Base-by-base conservation (phyloP, 2,888 invertebrate species). In the Cataglyphis livida region DNA sequence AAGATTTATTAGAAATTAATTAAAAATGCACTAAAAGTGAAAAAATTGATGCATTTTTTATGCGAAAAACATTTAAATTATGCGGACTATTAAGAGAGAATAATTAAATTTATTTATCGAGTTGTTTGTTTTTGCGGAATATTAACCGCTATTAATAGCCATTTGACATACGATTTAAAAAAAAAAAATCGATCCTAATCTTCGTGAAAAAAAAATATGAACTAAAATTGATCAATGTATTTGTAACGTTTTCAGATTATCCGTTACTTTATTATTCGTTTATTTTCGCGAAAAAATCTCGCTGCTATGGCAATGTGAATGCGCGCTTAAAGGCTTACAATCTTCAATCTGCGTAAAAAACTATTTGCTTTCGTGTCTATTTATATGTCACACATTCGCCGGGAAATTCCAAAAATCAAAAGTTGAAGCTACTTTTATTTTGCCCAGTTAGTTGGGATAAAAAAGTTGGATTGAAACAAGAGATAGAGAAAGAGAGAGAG, bases 241-340 rank as follows among this genome's bases (percentile, higher is more conserved):
- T 70, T 57, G 32, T 32, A 57, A 57, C 25, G 59, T 78, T 35
- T 68, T 70, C 25, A 70, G 35, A 70, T 79, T 25, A 59, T 18
- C 2, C 59, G 68, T 78, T 78, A 70, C 32, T 70, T 79, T 70
- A 61, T 71, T 32, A 70, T 70, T 59, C 70, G 59, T 78, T 78
- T 70, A 70, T 44, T 41, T 61, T 70, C 9, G 18, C 21, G 18
- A 41, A 44, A 66, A 70, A 44, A 44, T 70, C 28, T 66, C 78
- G 32, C 32, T 41, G 41, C 15, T 61, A 15, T 66, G 25, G 38
- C 38, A 51, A 66, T 54, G 66, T 28, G 65, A 78, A 57, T 44
- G 32, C 18, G 32, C 25, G 21, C 44, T 79, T 61, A 79, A 70
- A 48, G 57, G 59, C 57, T 78, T 78, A 59, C 32, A 44, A 25